Conservation (phyloP, 2,888 invertebrate species). For the Pollenia amentaria region DNA sequence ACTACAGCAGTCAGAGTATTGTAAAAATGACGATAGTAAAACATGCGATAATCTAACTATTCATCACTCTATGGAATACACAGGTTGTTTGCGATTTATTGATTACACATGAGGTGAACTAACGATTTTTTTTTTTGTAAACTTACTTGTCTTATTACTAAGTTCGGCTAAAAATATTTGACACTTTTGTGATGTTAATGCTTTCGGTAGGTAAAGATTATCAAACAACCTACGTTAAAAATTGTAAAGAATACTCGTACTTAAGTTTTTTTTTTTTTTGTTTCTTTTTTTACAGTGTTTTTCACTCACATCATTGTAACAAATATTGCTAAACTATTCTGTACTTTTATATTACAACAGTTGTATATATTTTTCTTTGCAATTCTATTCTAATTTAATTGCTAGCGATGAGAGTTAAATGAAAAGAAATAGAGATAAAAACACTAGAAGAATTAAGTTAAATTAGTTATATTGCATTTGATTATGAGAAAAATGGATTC, state of each 20-base stretch:
- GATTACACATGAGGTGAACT: too few relatives aligned
- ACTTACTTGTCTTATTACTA: too few relatives aligned
- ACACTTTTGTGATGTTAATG: too few relatives aligned
- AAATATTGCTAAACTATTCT: not conserved
- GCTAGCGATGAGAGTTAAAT: not conserved
- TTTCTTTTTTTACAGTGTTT: too few relatives aligned
- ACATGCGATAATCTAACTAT: constrained; percentile 45
- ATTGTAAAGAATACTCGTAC: too few relatives aligned
- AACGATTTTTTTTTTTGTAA: too few relatives aligned
- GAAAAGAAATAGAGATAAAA: not conserved
- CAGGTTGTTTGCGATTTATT: not conserved
- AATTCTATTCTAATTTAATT: constrained; percentile 19
- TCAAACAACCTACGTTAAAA: too few relatives aligned
- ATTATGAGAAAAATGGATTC: not conserved
- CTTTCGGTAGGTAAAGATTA: too few relatives aligned
- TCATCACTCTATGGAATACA: constrained; percentile 18
- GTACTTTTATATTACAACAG: not conserved
- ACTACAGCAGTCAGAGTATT: not conserved
- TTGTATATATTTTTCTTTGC: not conserved
- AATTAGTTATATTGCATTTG: not conserved
- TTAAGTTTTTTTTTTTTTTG: too few relatives aligned
- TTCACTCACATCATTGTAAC: not conserved
- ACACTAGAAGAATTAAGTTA: not conserved
- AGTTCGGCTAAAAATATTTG: too few relatives aligned
- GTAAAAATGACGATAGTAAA: constrained; percentile 35